These are phyloP conservation scores for Tortricodes alternella DNA, from an alignment of 2,888 invertebrate species.

Conservation along the genomic window DNA sequence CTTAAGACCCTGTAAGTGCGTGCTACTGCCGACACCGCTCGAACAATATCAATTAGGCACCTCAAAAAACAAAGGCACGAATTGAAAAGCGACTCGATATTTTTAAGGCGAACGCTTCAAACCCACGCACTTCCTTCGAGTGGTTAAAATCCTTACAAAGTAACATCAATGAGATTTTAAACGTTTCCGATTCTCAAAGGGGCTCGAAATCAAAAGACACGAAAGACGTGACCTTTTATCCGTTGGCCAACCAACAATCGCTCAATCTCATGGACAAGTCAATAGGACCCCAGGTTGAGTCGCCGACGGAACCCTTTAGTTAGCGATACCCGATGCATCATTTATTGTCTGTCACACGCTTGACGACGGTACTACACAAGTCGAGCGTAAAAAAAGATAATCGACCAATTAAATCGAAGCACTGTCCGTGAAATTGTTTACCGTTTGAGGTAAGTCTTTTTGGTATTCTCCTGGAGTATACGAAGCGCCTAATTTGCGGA, in stretches of 20 bases:
- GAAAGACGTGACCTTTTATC: slow-evolving; percentile 25
- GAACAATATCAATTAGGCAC: slow-evolving; percentile 23
- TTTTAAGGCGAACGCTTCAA: slow-evolving; percentile 22
- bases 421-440: slow-evolving; percentile 78
- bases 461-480: slow-evolving; percentile 28
- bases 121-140: slow-evolving; percentile 20
- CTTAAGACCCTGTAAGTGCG: slow-evolving; percentile 4
- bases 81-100: slow-evolving; percentile 24
- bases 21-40: slow-evolving; percentile 13
- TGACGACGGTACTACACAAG: slow-evolving; percentile 67
- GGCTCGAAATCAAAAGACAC: slow-evolving; percentile 16
- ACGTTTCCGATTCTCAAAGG: slow-evolving; percentile 18
- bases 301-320: slow-evolving; percentile 31
- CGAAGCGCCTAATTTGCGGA: slow-evolving; percentile 31
- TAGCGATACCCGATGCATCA: slow-evolving; percentile 60
- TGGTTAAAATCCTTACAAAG: slow-evolving; percentile 24
- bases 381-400: slow-evolving; percentile 70
- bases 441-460: slow-evolving; percentile 63
- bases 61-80: slow-evolving; percentile 25
- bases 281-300: slow-evolving; percentile 35
- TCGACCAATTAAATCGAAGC: slow-evolving; percentile 77
- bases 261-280: slow-evolving; percentile 39
- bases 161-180: slow-evolving; percentile 27
- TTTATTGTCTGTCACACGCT: slow-evolving; percentile 71
- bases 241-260: slow-evolving; percentile 36